Conservation (phyloP, 2,888 invertebrate species). For the Zhengitettix transpicula region DNA sequence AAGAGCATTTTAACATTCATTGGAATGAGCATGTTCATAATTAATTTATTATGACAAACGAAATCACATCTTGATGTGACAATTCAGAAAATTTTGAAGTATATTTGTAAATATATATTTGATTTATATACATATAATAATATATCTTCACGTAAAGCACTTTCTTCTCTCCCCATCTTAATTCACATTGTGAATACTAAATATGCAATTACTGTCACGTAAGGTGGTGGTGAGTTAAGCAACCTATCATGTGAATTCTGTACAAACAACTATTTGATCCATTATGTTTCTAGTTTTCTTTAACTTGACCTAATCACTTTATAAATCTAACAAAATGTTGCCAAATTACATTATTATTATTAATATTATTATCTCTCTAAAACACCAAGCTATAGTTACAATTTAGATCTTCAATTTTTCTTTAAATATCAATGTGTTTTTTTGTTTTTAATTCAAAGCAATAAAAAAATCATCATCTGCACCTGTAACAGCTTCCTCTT, state of each 20-base stretch:
- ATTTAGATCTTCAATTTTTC: not conserved
- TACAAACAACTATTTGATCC: constrained; percentile 8
- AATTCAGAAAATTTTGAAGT: too few species aligned
- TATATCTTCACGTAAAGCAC: constrained; percentile 10
- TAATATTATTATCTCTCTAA: constrained; percentile 3
- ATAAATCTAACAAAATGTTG: constrained; percentile 3
- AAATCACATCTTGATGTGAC: too few species aligned
- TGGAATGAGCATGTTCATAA: not conserved
- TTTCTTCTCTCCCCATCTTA: constrained; percentile 4
- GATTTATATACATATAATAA: constrained; percentile 5
- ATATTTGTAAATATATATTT: too few species aligned
- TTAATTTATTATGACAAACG: too few species aligned
- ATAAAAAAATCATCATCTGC: too few species aligned
- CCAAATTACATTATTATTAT: constrained; percentile 4
- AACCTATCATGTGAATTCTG: constrained; percentile 10
- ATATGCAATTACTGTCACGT: constrained; percentile 13
- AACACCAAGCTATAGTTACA: constrained; percentile 6
- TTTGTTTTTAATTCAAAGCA: too few species aligned
- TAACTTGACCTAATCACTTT: constrained; percentile 7
- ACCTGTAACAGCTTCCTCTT: too few species aligned
- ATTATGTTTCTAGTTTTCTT: constrained; percentile 7
- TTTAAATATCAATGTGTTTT: too few species aligned
- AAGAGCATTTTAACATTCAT: constrained; percentile 17
- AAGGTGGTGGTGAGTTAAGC: constrained; percentile 10
- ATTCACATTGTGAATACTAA: constrained; percentile 15